Base-by-base conservation (phyloP, 2,797 vertebrate genomes). In the Rhinella marina region DNA sequence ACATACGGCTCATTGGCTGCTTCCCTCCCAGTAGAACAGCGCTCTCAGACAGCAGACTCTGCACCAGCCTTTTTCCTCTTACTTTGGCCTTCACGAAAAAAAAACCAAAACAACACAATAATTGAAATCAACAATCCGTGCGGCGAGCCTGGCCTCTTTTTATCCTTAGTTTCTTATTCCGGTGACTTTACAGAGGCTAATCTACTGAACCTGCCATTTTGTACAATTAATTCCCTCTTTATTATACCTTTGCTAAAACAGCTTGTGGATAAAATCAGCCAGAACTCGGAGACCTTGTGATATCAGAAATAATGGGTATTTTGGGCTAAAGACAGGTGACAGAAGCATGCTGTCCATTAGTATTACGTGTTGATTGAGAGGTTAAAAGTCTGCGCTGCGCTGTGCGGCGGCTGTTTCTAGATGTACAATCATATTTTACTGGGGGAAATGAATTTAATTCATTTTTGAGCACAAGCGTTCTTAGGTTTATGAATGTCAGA, bases 151-250 rank as follows among this genome's bases (percentile, higher is more conserved):
- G 72, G 72, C 72, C 19, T 75, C 27, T 14, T 57, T 57, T 41
- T 57, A 12, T 84, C 25, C 50, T 56, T 70, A 23, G 17, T 10
- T 17, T 48, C 19, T 25, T 19, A n/a, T 66, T 25, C 41, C 25
- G 19, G n/a, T 52, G 62, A 48, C 59, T 62, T 23, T n/a, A 23
- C 56, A 62, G 56, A 66, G 21, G 32, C 61, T 50, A 25, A 83
- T 56, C 70, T 61, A 12, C 56, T 85, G 83, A 85, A 62, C 70
- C 70, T 76, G 56, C 32, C 59, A 77, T 85, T 85, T 64, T 54
- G 57, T 59, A 59, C 73, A 85, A 85, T 85, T 85, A 85, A 66
- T 62, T 85, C 78, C 17, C 23, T 72, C 48, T 77, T 77, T 59
- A 57, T 84, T 84, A 62, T 85, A 77, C n/a, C 57, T 17, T 76